Conservation (phyloP, 53 echinoderm and acorn worm species). For the Arbacia lixula region DNA sequence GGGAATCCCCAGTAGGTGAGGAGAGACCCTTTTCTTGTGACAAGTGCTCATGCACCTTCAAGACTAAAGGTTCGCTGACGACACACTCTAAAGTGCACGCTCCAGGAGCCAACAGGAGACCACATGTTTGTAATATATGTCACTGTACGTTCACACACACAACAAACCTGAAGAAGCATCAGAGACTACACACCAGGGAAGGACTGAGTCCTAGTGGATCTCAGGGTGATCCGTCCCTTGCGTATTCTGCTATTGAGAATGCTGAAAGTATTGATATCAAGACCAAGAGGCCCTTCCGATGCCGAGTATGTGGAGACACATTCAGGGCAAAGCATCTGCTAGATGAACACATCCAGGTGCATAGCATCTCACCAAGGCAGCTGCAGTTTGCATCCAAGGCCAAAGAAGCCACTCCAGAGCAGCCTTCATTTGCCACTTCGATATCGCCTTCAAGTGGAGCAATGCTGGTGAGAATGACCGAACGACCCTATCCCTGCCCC, state of each 20-base stretch:
- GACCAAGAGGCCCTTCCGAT: conserved; percentile 48
- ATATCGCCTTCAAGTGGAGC: not conserved
- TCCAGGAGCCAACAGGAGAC: not conserved
- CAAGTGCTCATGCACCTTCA: conserved; percentile 36
- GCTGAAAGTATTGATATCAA: conserved; percentile 47
- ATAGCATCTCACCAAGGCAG: conserved; percentile 31
- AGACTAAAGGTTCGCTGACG: conserved; percentile 24
- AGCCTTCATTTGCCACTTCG: not conserved
- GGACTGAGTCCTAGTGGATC: not conserved
- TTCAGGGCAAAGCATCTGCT: conserved; percentile 49
- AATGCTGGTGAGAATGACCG: not conserved
- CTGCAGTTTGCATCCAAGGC: not conserved
- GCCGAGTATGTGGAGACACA: conserved; percentile 37
- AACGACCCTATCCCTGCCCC: conserved; percentile 24
- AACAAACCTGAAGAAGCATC: conserved; percentile 41
- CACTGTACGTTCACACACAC: conserved; percentile 23
- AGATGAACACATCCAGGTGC: conserved; percentile 44
- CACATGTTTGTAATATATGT: conserved; percentile 38
- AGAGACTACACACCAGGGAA: conserved; percentile 12
- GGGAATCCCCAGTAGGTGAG: not conserved
- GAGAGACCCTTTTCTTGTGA: conserved; percentile 37
- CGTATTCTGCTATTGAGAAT: conserved; percentile 16
- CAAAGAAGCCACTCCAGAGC: not conserved
- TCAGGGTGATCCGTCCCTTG: not conserved
- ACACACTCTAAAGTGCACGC: conserved; percentile 37